Percentiles rank a stretch among this genome's conserved stretches.
phyloP scores from a whole-genome alignment of 2,888 invertebrate genomes.

The Unio pictorum region DNA sequence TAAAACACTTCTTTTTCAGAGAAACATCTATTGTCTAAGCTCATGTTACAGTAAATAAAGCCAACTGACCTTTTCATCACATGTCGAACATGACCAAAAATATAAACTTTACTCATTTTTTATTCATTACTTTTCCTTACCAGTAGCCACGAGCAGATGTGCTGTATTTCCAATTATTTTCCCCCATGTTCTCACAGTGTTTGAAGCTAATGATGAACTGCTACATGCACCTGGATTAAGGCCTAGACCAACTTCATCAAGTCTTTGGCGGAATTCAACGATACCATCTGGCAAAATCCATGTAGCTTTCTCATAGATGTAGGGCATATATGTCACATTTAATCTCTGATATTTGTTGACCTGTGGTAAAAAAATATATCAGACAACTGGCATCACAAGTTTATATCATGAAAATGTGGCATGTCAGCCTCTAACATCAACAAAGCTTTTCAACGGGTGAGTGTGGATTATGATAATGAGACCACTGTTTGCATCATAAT shows the following conservation, averaged over 20 bases:
- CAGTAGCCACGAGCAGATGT: conserved; percentile 44
- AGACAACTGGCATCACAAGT: too few relatives aligned
- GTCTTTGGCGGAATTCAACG: conserved; percentile 42
- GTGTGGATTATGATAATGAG: too few relatives aligned
- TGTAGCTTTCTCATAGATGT: conserved; percentile 45
- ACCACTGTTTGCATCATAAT: too few relatives aligned
- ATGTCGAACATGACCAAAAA: too few relatives aligned
- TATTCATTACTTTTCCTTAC: conserved; percentile 20
- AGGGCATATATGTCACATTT: conserved; percentile 51
- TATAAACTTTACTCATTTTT: too few relatives aligned
- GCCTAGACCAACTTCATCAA: conserved; percentile 35
- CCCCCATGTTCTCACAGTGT: conserved; percentile 45
- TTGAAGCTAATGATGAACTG: conserved; percentile 12
- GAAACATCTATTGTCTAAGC: too few relatives aligned
- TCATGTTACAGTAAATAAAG: too few relatives aligned
- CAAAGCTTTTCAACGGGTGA: too few relatives aligned
- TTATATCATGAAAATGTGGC: too few relatives aligned
- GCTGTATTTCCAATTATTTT: conserved; percentile 37
- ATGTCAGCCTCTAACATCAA: too few relatives aligned
- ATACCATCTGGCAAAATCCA: conserved; percentile 48
- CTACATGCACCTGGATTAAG: conserved; percentile 20
- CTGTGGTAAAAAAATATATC: conserved; percentile 14
- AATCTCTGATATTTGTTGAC: conserved; percentile 38
- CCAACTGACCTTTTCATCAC: too few relatives aligned
- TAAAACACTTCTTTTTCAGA: too few relatives aligned